Evolutionary conservation across 2,888 invertebrate genomes (phyloP).

Genomic region (Phragmatobia fuliginosa): DNA sequence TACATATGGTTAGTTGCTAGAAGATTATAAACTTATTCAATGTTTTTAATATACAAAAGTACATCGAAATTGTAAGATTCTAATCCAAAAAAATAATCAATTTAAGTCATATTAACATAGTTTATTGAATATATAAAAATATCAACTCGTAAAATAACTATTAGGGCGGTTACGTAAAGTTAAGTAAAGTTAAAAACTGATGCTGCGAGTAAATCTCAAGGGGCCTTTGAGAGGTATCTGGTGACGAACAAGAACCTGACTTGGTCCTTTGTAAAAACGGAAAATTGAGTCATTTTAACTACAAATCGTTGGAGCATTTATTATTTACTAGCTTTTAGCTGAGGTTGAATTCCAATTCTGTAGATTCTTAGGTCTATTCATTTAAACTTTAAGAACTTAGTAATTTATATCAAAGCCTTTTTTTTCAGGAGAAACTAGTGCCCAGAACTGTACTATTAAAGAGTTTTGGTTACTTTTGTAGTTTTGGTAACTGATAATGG

Average conservation of each 20-base stretch:
- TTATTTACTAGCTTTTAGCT: background rate
- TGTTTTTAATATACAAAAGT: background rate
- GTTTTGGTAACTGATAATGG: too few relatives aligned
- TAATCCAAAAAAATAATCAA: background rate
- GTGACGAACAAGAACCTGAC: conserved; percentile 2
- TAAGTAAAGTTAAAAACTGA: conserved; percentile 14
- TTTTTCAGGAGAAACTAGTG: too few relatives aligned
- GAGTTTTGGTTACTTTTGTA: too few relatives aligned
- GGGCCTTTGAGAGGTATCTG: conserved; percentile 5
- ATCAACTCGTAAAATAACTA: conserved; percentile 18
- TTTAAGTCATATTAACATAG: conserved; percentile 2
- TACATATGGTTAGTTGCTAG: too few relatives aligned
- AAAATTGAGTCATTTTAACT: background rate
- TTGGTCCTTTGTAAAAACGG: conserved; percentile 2
- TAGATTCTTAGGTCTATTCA: background rate
- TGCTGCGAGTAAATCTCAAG: conserved; percentile 7
- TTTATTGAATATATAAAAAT: background rate
- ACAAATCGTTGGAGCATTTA: background rate
- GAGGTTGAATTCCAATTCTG: background rate
- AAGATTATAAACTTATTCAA: background rate
- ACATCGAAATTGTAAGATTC: background rate
- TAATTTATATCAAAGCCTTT: background rate
- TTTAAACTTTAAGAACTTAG: background rate
- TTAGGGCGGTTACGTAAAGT: conserved; percentile 10
- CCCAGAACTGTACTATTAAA: too few relatives aligned